These are phyloP conservation scores for Drosophila anomelani DNA, from an alignment of 2,888 invertebrate species.

Conservation along the genomic window DNA sequence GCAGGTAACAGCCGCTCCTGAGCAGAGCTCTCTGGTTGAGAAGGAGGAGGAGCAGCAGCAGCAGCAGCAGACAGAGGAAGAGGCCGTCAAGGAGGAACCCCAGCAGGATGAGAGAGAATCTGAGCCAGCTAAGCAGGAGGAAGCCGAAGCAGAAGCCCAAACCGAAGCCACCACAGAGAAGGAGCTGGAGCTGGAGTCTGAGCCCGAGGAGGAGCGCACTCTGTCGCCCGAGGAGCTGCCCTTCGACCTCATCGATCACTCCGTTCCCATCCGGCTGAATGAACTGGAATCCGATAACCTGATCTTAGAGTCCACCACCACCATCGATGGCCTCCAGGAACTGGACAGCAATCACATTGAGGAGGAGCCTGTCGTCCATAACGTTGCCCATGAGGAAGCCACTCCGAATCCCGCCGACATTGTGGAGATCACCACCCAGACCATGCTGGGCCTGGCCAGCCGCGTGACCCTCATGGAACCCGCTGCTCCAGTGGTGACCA, in stretches of 20 bases:
- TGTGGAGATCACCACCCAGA: conserved; percentile 83
- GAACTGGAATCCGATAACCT: conserved; percentile 82
- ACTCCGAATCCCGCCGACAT: conserved; percentile 80
- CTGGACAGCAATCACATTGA: conserved; percentile 56
- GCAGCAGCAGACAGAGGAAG: not conserved
- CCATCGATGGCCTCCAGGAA: conserved; percentile 49
- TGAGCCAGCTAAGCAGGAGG: conserved; percentile 31
- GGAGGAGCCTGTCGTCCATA: conserved; percentile 18
- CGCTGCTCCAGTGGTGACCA: conserved; percentile 81
- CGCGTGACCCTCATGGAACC: conserved; percentile 86
- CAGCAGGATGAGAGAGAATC: conserved; percentile 44
- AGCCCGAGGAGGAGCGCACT: conserved; percentile 59
- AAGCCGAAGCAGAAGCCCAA: conserved; percentile 45
- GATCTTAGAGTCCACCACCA: conserved; percentile 81
- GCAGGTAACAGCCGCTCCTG: conserved; percentile 71
- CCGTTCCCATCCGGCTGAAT: conserved; percentile 56
- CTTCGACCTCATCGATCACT: conserved; percentile 74
- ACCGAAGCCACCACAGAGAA: conserved; percentile 16
- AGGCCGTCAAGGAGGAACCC: conserved; percentile 7
- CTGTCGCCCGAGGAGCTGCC: conserved; percentile 79
- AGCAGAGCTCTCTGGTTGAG: conserved; percentile 42
- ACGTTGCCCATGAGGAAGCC: conserved; percentile 54
- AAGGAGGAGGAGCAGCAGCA: not conserved
- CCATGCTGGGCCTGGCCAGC: conserved; percentile 83
- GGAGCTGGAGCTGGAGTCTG: conserved; percentile 9